A percentile compares a stretch with the other conserved stretches of the same genome.
Conservation (phyloP, 92 coral and sea anemone species). For the Metridium senile region DNA sequence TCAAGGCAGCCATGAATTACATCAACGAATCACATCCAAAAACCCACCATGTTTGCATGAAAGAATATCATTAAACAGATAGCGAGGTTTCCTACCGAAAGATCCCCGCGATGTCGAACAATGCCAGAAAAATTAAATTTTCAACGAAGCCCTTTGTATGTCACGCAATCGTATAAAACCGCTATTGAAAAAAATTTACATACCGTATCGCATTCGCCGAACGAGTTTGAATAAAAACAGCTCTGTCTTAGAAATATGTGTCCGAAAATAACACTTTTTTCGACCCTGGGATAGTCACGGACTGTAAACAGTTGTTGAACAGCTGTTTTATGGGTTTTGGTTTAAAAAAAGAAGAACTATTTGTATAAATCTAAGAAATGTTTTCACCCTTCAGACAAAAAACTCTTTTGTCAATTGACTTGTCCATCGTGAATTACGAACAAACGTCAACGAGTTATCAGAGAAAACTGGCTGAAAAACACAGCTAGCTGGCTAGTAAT, state of each 20-base stretch:
- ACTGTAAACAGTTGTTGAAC: slow-evolving; percentile 1
- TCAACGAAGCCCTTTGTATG: neutral
- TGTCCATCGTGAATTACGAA: neutral
- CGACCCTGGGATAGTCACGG: slow-evolving; percentile 17
- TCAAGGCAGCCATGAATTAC: neutral
- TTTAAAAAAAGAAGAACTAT: too few species aligned
- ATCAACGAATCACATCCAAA: neutral
- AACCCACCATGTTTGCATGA: neutral
- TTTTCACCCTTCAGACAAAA: slow-evolving; percentile 5
- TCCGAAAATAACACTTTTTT: neutral
- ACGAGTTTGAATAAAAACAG: neutral
- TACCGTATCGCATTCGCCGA: neutral
- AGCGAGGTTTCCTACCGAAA: neutral
- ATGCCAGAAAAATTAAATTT: neutral
- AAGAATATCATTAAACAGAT: neutral
- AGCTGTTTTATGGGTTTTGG: neutral
- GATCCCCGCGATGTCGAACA: neutral
- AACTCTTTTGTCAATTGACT: slow-evolving; percentile 21
- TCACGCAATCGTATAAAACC: slow-evolving; percentile 5
- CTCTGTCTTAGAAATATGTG: neutral
- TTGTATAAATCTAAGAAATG: neutral
- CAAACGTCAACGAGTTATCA: slow-evolving; percentile 11
- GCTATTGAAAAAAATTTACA: neutral
- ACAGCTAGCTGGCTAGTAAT: neutral
- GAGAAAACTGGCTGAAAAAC: slow-evolving; percentile 8